Conservation (phyloP, 2,888 invertebrate genomes). For the Rhodophaea formosa region DNA sequence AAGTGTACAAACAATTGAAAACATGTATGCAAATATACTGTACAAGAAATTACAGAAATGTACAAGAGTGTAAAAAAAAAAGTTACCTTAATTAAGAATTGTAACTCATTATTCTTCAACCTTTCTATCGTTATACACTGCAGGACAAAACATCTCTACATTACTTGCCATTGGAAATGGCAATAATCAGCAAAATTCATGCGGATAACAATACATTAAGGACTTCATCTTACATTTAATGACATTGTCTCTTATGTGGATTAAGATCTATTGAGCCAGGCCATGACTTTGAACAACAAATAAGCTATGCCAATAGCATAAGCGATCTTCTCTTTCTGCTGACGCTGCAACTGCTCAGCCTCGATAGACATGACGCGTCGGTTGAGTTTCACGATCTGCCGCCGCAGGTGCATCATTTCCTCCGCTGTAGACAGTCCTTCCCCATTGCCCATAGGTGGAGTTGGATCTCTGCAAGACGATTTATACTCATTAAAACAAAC, state of each 20-base stretch:
- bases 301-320: conserved; percentile 93
- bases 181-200: conserved; percentile 50
- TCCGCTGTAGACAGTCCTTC: conserved; percentile 87
- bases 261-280: conserved; percentile 86
- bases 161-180: conserved; percentile 41
- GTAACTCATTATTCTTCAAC: conserved; percentile 51
- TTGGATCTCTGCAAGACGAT: conserved; percentile 81
- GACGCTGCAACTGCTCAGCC: conserved; percentile 90
- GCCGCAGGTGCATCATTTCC: conserved; percentile 90
- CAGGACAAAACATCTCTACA: conserved; percentile 44
- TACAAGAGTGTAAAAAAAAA: conserved; percentile 61
- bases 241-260: conserved; percentile 40
- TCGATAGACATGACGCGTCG: conserved; percentile 93
- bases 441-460: conserved; percentile 83
- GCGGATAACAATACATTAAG: conserved; percentile 58
- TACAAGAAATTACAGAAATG: conserved; percentile 56
- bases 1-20: conserved; percentile 38
- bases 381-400: conserved; percentile 93
- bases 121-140: conserved; percentile 39
- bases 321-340: conserved; percentile 92
- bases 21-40: conserved; percentile 49
- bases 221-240: conserved; percentile 65
- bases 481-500: conserved; percentile 6
- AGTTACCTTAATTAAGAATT: conserved; percentile 62
- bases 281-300: conserved; percentile 90